Percentiles rank a stretch among this genome's conserved stretches.
Conservation (phyloP, 1,140 invertebrate genomes). For the Cyrtorhinus lividipennis region DNA sequence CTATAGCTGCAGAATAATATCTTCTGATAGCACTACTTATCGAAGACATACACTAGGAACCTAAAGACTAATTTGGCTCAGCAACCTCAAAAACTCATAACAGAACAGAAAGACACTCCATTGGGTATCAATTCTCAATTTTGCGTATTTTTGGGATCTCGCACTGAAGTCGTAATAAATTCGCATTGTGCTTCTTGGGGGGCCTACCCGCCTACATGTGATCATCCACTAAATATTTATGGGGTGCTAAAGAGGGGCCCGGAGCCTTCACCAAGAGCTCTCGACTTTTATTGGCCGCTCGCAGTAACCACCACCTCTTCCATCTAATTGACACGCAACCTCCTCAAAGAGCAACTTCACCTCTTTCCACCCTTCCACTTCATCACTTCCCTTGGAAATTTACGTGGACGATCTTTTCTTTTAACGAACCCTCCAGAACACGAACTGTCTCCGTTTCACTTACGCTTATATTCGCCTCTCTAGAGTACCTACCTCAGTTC, state of each 20-base stretch:
- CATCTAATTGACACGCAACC: constrained; percentile 9
- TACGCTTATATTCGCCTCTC: background rate
- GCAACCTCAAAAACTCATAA: too few relatives aligned
- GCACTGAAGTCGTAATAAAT: background rate
- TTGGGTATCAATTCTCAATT: too few relatives aligned
- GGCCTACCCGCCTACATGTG: constrained; percentile 1
- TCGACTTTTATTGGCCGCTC: constrained; percentile 9
- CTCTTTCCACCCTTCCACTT: background rate
- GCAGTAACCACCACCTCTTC: constrained; percentile 4
- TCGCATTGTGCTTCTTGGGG: constrained; percentile 9
- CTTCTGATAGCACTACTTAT: too few relatives aligned
- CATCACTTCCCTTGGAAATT: background rate
- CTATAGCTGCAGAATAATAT: too few relatives aligned
- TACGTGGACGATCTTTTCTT: constrained; percentile 2
- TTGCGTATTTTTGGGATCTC: background rate
- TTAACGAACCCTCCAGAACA: background rate
- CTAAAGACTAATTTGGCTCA: too few relatives aligned
- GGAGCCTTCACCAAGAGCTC: background rate
- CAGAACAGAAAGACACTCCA: too few relatives aligned
- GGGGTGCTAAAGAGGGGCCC: constrained; percentile 9
- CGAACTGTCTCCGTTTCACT: background rate
- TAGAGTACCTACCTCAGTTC: background rate
- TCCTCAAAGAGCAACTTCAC: background rate
- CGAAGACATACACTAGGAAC: too few relatives aligned
- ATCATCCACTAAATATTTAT: constrained; percentile 10